Conservation (phyloP, 2,113 vertebrate genomes). For the Triplophysa rosa region DNA sequence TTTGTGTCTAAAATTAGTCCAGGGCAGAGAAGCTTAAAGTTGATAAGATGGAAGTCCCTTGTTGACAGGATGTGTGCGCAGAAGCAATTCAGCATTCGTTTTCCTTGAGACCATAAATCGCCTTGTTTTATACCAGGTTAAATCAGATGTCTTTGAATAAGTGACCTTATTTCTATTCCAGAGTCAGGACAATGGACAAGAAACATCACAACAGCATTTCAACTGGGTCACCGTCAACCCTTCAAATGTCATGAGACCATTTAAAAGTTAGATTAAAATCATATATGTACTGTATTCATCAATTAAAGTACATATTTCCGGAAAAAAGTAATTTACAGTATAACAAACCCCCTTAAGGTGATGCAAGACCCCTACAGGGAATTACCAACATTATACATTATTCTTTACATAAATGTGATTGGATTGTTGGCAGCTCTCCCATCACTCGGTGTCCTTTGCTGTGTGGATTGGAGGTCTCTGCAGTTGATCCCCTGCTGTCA, state of each 20-base stretch:
- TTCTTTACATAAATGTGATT: too few relatives aligned
- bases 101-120: slow-evolving; percentile 6
- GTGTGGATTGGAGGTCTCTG: not conserved
- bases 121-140: not conserved
- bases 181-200: not conserved
- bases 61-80: not conserved
- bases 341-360: too few relatives aligned
- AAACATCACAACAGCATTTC: not conserved
- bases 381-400: too few relatives aligned
- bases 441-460: not conserved
- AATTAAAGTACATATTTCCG: too few relatives aligned
- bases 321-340: too few relatives aligned
- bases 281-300: not conserved
- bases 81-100: not conserved
- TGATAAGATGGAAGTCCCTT: not conserved
- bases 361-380: too few relatives aligned
- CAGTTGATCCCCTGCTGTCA: slow-evolving; percentile 23
- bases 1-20: too few relatives aligned
- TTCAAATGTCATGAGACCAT: not conserved
- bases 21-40: too few relatives aligned
- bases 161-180: not conserved
- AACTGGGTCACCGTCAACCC: not conserved
- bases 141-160: not conserved
- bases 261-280: not conserved
- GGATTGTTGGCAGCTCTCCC: not conserved